phyloP scores from a whole-genome alignment of 2,797 vertebrate species.

The Hirundo rustica region DNA sequence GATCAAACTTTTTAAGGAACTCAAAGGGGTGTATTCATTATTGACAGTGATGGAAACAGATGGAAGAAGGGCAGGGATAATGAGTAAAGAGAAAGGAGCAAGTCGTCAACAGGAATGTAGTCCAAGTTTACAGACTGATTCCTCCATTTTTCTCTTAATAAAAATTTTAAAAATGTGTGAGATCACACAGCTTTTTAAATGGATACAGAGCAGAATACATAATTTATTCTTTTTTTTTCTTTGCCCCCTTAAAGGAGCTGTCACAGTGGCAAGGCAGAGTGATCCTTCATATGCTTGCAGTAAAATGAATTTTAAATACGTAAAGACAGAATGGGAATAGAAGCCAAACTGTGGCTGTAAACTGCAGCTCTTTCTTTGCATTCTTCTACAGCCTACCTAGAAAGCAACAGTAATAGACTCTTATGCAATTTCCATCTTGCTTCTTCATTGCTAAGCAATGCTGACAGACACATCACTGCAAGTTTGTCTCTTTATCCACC shows the following conservation, averaged over 20 bases:
- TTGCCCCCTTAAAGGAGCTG: constrained; percentile 60
- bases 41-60: background rate
- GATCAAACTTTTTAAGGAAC: background rate
- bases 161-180: background rate
- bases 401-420: constrained; percentile 29
- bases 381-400: constrained; percentile 23
- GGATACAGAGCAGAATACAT: constrained; percentile 31
- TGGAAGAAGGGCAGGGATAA: background rate
- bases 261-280: constrained; percentile 11
- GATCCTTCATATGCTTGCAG: constrained; percentile 50
- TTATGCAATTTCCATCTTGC: constrained; percentile 1
- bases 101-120: background rate
- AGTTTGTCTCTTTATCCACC: constrained; percentile 52
- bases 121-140: background rate
- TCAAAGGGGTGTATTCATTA: background rate
- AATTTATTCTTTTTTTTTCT: constrained; percentile 42
- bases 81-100: background rate
- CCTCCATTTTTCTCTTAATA: background rate
- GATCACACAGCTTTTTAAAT: constrained; percentile 33
- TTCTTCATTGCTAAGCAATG: constrained; percentile 1
- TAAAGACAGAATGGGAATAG: constrained; percentile 51
- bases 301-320: constrained; percentile 69
- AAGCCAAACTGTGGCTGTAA: constrained; percentile 50
- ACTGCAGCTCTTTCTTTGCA: constrained; percentile 17
- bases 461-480: constrained; percentile 53